A percentile compares a stretch with the other conserved stretches of the same genome.
Evolutionary conservation across 2,113 vertebrate genomes (phyloP).

Genomic region (Ictidomys tridecemlineatus): DNA sequence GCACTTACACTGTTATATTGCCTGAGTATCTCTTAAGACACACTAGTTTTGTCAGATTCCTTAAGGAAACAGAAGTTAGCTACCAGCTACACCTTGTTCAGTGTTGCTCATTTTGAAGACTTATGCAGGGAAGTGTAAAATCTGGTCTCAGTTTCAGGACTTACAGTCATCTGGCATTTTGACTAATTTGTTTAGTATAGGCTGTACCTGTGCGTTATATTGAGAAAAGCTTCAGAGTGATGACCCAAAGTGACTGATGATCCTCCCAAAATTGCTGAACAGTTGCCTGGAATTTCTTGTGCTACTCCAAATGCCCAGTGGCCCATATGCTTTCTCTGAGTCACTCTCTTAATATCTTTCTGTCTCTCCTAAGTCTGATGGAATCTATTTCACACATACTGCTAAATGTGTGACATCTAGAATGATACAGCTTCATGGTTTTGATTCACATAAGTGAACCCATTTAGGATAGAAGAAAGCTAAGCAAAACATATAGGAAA

Average conservation of each 20-base stretch:
- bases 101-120: not conserved
- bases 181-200: conserved; percentile 23
- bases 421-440: not conserved
- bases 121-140: not conserved
- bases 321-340: not conserved
- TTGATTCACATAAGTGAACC: not conserved
- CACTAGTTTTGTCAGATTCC: not conserved
- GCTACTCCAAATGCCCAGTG: not conserved
- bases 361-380: not conserved
- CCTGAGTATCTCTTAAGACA: not conserved
- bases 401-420: not conserved
- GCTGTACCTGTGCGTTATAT: not conserved
- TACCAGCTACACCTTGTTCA: not conserved
- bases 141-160: not conserved
- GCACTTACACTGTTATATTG: not conserved
- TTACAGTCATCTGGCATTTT: not conserved
- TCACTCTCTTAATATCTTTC: not conserved
- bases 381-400: not conserved
- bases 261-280: not conserved
- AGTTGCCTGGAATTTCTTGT: not conserved
- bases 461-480: conserved; percentile 17
- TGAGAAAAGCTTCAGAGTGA: not conserved
- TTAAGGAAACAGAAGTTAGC: not conserved
- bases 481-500: not conserved
- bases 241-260: not conserved